These are phyloP conservation scores for Rambutsinella grinnellia DNA, from an alignment of 2,888 invertebrate species.

Conservation along the genomic window DNA sequence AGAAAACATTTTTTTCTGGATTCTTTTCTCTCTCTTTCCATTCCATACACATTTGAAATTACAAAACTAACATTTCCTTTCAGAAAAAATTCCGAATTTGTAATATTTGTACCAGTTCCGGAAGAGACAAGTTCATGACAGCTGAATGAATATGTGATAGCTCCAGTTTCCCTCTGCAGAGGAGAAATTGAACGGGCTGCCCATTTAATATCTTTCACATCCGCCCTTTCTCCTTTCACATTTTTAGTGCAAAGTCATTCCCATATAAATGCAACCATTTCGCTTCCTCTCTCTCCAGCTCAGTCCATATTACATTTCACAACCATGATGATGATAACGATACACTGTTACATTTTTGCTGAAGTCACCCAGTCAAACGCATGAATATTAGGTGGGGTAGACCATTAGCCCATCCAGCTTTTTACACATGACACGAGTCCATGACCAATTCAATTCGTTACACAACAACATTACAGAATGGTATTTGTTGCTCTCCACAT, in stretches of 20 bases:
- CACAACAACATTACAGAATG: conserved; percentile 16
- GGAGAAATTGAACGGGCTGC: not conserved
- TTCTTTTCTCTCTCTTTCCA: too few relatives aligned
- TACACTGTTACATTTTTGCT: not conserved
- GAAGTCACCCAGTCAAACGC: conserved; percentile 29
- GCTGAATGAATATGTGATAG: conserved; percentile 8
- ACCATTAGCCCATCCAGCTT: not conserved
- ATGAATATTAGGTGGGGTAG: conserved; percentile 24
- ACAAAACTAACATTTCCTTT: conserved; percentile 26
- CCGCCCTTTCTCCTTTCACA: conserved; percentile 32
- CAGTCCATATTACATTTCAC: not conserved
- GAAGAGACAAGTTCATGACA: conserved; percentile 38
- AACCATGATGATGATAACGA: not conserved
- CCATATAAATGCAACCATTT: not conserved
- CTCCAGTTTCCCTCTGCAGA: not conserved
- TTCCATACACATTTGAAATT: not conserved
- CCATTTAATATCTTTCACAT: conserved; percentile 38
- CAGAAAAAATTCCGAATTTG: not conserved
- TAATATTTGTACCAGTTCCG: conserved; percentile 23
- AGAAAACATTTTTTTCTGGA: not conserved
- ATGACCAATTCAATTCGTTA: conserved; percentile 47
- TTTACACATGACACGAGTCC: conserved; percentile 19
- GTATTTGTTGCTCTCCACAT: not conserved
- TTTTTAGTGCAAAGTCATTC: conserved; percentile 32
- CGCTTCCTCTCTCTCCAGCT: not conserved